These are phyloP conservation scores for Chionoecetes opilio DNA, from an alignment of 1,140 invertebrate genomes.

Conservation along the genomic window DNA sequence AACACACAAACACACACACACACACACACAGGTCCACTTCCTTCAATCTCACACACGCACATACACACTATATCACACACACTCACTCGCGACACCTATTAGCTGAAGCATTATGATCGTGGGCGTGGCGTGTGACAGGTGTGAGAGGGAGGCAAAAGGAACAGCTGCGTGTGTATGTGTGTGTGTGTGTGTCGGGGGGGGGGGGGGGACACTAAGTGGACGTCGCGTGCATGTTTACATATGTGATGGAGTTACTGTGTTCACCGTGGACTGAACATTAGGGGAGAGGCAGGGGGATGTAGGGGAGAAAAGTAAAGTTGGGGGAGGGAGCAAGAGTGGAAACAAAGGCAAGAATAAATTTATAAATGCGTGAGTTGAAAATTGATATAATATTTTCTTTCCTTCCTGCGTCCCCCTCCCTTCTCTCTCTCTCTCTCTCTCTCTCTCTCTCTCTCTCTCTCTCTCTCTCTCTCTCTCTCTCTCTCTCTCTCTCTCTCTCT, in stretches of 20 bases:
- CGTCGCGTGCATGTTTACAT: background rate
- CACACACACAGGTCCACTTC: background rate
- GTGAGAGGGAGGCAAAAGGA: background rate
- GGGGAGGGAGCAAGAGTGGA: background rate
- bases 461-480: too few relatives aligned
- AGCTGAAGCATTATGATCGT: background rate
- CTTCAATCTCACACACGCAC: slow-evolving; percentile 25
- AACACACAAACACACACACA: too few relatives aligned
- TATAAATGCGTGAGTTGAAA: background rate
- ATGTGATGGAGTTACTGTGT: background rate
- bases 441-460: too few relatives aligned
- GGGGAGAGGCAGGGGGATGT: background rate
- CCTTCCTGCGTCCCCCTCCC: background rate
- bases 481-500: too few relatives aligned
- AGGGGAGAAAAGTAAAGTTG: background rate
- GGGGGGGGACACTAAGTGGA: background rate
- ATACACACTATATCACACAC: slow-evolving; percentile 55
- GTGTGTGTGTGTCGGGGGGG: too few relatives aligned
- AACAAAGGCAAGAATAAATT: slow-evolving; percentile 31
- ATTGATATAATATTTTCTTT: background rate
- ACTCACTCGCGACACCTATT: background rate
- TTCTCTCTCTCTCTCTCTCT: too few relatives aligned
- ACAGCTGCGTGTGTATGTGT: background rate
- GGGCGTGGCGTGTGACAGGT: background rate
- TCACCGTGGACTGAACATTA: background rate